Conservation (phyloP, 2,888 invertebrate genomes). For the Meteorus colon region DNA sequence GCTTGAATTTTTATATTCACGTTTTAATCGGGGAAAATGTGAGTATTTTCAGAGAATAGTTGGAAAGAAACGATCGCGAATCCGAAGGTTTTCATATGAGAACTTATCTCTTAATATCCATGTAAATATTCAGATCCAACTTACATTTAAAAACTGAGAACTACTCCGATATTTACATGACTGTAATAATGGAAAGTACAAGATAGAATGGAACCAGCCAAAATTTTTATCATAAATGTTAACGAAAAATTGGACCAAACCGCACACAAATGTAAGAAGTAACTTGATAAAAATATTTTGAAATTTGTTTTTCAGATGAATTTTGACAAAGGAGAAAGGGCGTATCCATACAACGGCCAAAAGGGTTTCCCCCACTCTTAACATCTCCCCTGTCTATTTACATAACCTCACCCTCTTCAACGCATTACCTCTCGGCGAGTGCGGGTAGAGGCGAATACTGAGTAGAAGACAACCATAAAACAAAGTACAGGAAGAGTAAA, state of each 20-base stretch:
- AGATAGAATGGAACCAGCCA: no score
- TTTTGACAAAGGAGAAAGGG: not conserved
- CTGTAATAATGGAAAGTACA: no score
- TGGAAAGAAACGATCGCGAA: no score
- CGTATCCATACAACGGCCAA: not conserved
- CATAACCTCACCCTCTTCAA: conserved; percentile 1
- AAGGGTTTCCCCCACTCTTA: not conserved
- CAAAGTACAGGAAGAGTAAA: not conserved
- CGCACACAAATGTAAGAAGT: not conserved
- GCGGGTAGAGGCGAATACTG: not conserved
- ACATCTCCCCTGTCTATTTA: conserved; percentile 25
- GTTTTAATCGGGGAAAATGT: no score
- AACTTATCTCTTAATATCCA: no score
- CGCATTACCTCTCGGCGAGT: not conserved
- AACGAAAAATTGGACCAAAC: not conserved
- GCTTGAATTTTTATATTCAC: no score
- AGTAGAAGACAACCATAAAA: not conserved
- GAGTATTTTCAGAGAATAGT: no score
- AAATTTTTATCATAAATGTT: not conserved
- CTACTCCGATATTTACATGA: no score
- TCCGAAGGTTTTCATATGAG: no score
- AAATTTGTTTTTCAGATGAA: not conserved
- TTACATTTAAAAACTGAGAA: no score
- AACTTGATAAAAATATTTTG: not conserved
- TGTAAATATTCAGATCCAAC: no score